These are phyloP conservation scores for Bembecia ichneumoniformis DNA, from an alignment of 2,888 invertebrate genomes.

Conservation along the genomic window DNA sequence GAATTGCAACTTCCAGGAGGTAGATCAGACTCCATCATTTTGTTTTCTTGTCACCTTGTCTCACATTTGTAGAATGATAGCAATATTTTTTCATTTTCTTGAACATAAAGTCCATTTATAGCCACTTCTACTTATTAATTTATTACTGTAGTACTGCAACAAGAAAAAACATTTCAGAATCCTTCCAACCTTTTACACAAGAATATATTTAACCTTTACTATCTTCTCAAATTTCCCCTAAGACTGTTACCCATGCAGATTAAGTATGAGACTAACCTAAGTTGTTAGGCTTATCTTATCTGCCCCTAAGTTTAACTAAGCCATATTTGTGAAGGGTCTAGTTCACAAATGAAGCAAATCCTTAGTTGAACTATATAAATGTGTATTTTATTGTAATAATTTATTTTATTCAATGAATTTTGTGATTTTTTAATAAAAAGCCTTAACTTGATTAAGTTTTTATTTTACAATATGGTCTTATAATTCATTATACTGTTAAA, in stretches of 20 bases:
- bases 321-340: neutral
- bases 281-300: neutral
- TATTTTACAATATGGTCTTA: too few relatives aligned
- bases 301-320: neutral
- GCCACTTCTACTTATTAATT: slow-evolving; percentile 7
- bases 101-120: slow-evolving; percentile 27
- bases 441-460: too few relatives aligned
- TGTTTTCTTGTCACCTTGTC: slow-evolving; percentile 23
- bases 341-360: too few relatives aligned
- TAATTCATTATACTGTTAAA: too few relatives aligned
- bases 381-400: too few relatives aligned
- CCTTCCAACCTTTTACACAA: too few relatives aligned
- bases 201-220: neutral
- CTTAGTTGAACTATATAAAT: too few relatives aligned
- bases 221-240: neutral
- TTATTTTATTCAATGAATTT: too few relatives aligned
- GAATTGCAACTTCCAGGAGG: slow-evolving; percentile 69
- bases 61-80: slow-evolving; percentile 21
- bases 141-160: neutral
- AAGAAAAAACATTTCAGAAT: neutral
- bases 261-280: neutral
- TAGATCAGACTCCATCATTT: slow-evolving; percentile 66
- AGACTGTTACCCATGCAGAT: neutral
- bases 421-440: too few relatives aligned
- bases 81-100: slow-evolving; percentile 28